phyloP scores from a whole-genome alignment of 2,888 invertebrate species.

The Caenorhabditis parvicauda region DNA sequence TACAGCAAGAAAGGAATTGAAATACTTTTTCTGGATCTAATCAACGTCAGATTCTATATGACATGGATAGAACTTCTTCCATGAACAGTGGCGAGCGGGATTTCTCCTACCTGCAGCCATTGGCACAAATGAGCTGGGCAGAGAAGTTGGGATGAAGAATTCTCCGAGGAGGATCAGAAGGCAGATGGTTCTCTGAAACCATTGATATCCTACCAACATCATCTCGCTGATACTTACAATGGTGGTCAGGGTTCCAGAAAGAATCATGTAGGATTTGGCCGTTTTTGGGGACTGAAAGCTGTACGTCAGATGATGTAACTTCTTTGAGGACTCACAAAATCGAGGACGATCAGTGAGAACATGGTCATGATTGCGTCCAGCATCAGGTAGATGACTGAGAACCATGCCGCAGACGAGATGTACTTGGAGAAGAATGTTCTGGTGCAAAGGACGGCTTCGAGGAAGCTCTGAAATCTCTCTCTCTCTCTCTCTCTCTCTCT shows the following conservation, averaged over 20 bases:
- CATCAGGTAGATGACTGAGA: slow-evolving; percentile 24
- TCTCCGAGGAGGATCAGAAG: slow-evolving; percentile 13
- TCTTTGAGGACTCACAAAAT: slow-evolving; percentile 14
- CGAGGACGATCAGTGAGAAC: slow-evolving; percentile 20
- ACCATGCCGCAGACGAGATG: slow-evolving; percentile 25
- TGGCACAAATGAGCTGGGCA: neutral
- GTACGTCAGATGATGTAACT: neutral
- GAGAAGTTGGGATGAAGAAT: slow-evolving; percentile 20
- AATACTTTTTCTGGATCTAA: too few relatives aligned
- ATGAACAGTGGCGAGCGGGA: too few relatives aligned
- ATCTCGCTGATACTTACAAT: slow-evolving; percentile 20
- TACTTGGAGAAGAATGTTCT: slow-evolving; percentile 20
- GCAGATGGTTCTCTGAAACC: slow-evolving; percentile 20
- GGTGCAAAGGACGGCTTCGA: slow-evolving; percentile 14
- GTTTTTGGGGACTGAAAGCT: too few relatives aligned
- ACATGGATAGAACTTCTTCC: too few relatives aligned
- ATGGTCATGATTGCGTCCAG: slow-evolving; percentile 25
- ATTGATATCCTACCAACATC: too few relatives aligned
- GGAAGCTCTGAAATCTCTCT: slow-evolving; percentile 20
- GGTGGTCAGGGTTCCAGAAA: slow-evolving; percentile 11
- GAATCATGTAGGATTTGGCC: slow-evolving; percentile 9
- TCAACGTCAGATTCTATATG: too few relatives aligned
- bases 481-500: too few relatives aligned
- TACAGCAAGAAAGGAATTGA: too few relatives aligned
- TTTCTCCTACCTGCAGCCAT: neutral